These are phyloP conservation scores for Lemur catta DNA, from an alignment of 2,797 vertebrate species.

Conservation along the genomic window DNA sequence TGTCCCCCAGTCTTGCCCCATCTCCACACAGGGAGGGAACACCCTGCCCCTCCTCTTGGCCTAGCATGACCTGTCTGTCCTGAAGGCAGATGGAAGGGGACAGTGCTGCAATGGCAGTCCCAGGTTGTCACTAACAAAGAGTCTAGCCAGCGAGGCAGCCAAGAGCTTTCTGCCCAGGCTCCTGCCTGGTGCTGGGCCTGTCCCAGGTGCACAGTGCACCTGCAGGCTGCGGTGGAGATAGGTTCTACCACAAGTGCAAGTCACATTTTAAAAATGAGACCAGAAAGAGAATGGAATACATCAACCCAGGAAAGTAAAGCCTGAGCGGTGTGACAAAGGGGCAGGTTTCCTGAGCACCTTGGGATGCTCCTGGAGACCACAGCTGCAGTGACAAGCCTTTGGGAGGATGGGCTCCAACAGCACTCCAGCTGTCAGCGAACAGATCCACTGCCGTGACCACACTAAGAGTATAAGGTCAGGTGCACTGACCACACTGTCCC, in stretches of 20 bases:
- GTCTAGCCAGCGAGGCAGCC: background rate
- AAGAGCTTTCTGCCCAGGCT: slow-evolving; percentile 24
- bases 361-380: background rate
- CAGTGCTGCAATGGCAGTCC: background rate
- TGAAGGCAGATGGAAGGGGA: background rate
- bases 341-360: background rate
- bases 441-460: background rate
- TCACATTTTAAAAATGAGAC: slow-evolving; percentile 29
- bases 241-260: slow-evolving; percentile 23
- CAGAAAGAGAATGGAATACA: fast-evolving
- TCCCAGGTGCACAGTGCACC: background rate
- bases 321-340: fast-evolving
- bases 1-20: background rate
- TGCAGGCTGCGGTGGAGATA: background rate
- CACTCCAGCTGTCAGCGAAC: background rate
- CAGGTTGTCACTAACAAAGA: background rate
- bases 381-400: background rate
- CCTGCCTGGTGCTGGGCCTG: background rate
- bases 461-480: background rate
- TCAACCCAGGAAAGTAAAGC: background rate
- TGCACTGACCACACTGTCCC: background rate
- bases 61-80: background rate
- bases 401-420: background rate
- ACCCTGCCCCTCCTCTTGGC: background rate
- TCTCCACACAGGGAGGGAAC: background rate